These are phyloP conservation scores for Charaxes varanes DNA, from an alignment of 1,140 invertebrate genomes.

Conservation along the genomic window DNA sequence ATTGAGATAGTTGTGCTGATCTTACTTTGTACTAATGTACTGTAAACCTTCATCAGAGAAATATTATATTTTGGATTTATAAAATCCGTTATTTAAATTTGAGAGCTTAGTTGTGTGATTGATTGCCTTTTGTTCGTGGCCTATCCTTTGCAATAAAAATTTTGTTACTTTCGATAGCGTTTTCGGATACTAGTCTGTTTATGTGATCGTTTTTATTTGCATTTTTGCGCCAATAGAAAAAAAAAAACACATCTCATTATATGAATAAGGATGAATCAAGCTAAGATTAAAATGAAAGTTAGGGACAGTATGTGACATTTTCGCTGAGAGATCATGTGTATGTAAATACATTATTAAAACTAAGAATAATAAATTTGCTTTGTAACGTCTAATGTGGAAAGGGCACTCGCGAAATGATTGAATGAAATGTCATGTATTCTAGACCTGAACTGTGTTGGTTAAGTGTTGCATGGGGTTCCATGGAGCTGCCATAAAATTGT, in stretches of 20 bases:
- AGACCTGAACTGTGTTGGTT: constrained; percentile 45
- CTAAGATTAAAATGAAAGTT: constrained; percentile 51
- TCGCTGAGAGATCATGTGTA: constrained; percentile 52
- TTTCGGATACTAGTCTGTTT: constrained; percentile 71
- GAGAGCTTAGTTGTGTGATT: constrained; percentile 61
- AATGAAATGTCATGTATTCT: constrained; percentile 65
- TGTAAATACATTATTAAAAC: constrained; percentile 30
- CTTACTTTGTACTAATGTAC: constrained; percentile 49
- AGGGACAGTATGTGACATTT: constrained; percentile 67
- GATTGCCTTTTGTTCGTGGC: constrained; percentile 59
- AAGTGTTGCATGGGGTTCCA: constrained; percentile 69
- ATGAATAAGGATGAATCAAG: constrained; percentile 49
- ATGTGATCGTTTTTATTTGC: constrained; percentile 65
- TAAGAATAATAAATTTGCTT: constrained; percentile 41
- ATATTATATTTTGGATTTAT: constrained; percentile 60
- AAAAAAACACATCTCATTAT: constrained; percentile 64
- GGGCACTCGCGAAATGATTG: constrained; percentile 48
- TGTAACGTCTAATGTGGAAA: constrained; percentile 34
- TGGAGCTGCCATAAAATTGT: constrained; percentile 71
- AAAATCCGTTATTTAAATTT: constrained; percentile 58
- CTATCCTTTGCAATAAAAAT: constrained; percentile 61
- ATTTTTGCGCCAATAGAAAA: constrained; percentile 59
- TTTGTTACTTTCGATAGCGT: constrained; percentile 61
- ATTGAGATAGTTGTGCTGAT: constrained; percentile 66
- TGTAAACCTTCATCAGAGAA: too few species aligned